Conservation (phyloP, 2,113 vertebrate genomes). For the Podilymbus podiceps region DNA sequence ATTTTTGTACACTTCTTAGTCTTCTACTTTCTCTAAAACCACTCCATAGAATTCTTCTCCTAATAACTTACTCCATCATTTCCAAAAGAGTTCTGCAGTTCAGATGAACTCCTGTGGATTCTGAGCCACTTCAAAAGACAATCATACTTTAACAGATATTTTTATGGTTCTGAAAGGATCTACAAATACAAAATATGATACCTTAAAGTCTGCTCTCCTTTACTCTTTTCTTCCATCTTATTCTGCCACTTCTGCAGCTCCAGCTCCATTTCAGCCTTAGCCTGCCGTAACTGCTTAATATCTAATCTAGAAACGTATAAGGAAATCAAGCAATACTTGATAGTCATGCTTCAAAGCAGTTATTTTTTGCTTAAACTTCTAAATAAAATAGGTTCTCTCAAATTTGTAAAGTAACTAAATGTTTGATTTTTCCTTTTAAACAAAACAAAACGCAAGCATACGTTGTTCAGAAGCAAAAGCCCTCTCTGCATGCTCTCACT, state of each 20-base stretch:
- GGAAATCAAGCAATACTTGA: background rate
- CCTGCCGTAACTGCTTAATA: slow-evolving; percentile 69
- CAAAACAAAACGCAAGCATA: background rate
- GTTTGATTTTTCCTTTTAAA: background rate
- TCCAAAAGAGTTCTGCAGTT: background rate
- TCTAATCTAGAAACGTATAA: slow-evolving; percentile 70
- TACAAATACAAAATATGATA: background rate
- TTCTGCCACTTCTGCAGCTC: slow-evolving; percentile 67
- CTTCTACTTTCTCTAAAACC: background rate
- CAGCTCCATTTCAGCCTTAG: slow-evolving; percentile 69
- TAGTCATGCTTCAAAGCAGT: background rate
- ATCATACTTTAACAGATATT: background rate
- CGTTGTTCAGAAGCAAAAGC: background rate
- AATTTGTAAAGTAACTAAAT: background rate
- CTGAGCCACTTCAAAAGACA: background rate
- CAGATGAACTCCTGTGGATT: background rate
- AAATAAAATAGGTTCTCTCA: background rate
- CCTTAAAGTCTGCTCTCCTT: slow-evolving; percentile 38
- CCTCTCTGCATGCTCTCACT: background rate
- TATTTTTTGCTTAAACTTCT: background rate
- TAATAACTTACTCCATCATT: background rate
- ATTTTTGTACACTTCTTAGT: background rate
- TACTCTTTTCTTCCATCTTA: background rate
- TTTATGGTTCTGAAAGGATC: background rate
- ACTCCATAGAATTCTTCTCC: background rate